phyloP scores from a whole-genome alignment of 1,140 invertebrate genomes.

The Drosophila watanabei region DNA sequence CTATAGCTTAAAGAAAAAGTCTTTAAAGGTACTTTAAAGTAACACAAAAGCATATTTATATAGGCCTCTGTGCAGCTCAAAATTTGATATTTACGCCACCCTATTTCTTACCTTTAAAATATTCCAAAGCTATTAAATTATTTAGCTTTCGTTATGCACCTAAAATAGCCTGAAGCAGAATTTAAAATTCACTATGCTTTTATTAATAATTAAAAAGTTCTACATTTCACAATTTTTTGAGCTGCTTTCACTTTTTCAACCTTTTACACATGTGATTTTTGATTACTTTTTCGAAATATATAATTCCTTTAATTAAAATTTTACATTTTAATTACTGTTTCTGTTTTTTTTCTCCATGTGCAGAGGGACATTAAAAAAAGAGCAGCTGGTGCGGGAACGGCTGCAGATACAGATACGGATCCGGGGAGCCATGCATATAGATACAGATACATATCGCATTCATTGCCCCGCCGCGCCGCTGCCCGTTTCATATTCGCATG shows the following conservation, averaged over 20 bases:
- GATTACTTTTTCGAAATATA: background rate
- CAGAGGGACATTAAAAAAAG: slow-evolving; percentile 3
- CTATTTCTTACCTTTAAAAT: background rate
- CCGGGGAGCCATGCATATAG: slow-evolving; percentile 31
- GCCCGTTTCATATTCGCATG: slow-evolving; percentile 74
- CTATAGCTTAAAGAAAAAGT: background rate
- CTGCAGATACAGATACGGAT: slow-evolving; percentile 43
- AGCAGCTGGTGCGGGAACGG: slow-evolving; percentile 21
- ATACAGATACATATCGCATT: slow-evolving; percentile 58
- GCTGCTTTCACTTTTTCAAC: background rate
- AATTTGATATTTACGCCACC: background rate
- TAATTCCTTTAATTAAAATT: background rate
- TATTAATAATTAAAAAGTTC: no score
- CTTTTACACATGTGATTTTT: background rate
- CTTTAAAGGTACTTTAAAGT: no score
- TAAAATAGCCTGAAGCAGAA: background rate
- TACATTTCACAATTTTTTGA: background rate
- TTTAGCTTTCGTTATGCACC: background rate
- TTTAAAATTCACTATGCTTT: background rate
- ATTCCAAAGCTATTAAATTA: background rate
- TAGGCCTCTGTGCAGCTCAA: no score
- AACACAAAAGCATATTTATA: no score
- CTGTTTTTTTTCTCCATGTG: background rate
- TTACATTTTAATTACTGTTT: background rate
- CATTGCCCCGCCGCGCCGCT: slow-evolving; percentile 52